phyloP scores from a whole-genome alignment of 2,797 vertebrate species.

The Paratrypauchen microcephalus region DNA sequence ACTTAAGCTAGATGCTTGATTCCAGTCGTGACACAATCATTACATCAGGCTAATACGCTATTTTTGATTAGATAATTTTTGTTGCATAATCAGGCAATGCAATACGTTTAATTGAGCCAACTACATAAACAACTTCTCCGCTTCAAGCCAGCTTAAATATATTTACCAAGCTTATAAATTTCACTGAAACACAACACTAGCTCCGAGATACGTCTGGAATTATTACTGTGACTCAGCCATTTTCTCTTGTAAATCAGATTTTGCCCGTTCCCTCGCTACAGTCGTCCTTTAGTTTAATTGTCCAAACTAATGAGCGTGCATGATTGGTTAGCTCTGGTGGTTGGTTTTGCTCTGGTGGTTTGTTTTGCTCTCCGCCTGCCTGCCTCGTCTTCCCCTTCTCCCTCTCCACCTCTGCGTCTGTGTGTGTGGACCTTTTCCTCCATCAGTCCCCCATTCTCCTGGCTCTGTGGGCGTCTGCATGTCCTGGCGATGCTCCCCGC shows the following conservation, averaged over 20 bases:
- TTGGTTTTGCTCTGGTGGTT: too few relatives aligned
- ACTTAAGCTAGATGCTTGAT: too few relatives aligned
- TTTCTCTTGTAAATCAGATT: not conserved
- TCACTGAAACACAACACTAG: not conserved
- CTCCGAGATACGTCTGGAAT: not conserved
- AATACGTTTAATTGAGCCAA: too few relatives aligned
- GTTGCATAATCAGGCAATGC: too few relatives aligned
- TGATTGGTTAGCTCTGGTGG: not conserved
- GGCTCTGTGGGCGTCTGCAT: constrained; percentile 4
- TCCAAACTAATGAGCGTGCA: not conserved
- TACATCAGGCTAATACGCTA: too few relatives aligned
- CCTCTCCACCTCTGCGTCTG: not conserved
- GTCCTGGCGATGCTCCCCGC: not conserved
- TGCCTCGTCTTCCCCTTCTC: not conserved
- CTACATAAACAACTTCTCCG: not conserved
- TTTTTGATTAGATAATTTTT: too few relatives aligned
- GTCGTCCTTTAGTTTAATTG: not conserved
- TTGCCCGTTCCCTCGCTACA: not conserved
- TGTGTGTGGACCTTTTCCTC: too few relatives aligned
- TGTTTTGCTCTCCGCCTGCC: not conserved
- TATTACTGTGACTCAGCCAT: not conserved
- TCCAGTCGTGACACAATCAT: too few relatives aligned
- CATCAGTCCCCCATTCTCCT: not conserved
- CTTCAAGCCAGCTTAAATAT: not conserved
- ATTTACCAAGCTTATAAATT: not conserved